Evolutionary conservation across 2,113 vertebrate genomes (phyloP).

Genomic region (Myiagra hebetior): DNA sequence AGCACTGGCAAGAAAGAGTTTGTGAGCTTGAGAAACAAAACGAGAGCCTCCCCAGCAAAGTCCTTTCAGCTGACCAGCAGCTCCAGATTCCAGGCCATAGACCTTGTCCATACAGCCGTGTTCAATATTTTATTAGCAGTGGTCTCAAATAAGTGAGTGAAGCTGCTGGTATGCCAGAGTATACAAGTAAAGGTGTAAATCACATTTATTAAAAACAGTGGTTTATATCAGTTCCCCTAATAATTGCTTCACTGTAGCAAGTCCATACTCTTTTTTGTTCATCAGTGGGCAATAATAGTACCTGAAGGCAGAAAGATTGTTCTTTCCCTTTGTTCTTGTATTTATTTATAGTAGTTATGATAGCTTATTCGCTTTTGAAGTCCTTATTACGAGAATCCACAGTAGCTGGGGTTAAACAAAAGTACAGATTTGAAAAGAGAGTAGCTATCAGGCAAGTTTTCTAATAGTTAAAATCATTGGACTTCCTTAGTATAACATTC

Average conservation of each 20-base stretch:
- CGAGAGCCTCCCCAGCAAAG: slow-evolving; percentile 77
- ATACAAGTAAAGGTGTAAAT: slow-evolving; percentile 58
- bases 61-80: slow-evolving; percentile 85
- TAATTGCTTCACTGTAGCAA: background rate
- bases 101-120: slow-evolving; percentile 59
- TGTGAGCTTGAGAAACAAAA: slow-evolving; percentile 82
- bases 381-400: background rate
- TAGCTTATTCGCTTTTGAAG: background rate
- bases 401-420: background rate
- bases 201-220: background rate
- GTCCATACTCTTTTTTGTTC: background rate
- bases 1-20: slow-evolving; percentile 83
- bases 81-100: slow-evolving; percentile 71
- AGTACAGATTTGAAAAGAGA: background rate
- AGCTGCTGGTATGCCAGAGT: background rate
- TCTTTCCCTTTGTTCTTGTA: background rate
- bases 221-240: background rate
- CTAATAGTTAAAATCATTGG: background rate
- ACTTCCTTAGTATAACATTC: background rate
- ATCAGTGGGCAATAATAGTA: background rate
- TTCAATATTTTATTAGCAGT: slow-evolving; percentile 76
- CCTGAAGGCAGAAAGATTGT: background rate
- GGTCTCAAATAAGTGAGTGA: slow-evolving; percentile 60
- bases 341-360: background rate
- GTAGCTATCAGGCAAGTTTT: background rate